A percentile compares a stretch with the other conserved stretches of the same genome.
phyloP scores from a whole-genome alignment of 1,140 invertebrate genomes.

The Augochlora pura region DNA sequence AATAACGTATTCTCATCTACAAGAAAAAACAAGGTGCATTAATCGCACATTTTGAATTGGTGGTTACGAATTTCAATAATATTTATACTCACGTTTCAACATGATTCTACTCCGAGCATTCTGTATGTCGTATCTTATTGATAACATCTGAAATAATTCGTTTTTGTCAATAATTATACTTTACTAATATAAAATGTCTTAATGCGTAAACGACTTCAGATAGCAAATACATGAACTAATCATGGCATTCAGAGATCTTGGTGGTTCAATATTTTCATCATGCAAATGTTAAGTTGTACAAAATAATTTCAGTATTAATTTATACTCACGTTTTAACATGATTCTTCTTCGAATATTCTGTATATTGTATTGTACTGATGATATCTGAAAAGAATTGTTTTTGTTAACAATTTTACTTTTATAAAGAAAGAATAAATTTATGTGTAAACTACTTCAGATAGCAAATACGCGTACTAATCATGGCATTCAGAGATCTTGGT shows the following conservation, averaged over 20 bases:
- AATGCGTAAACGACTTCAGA: neutral
- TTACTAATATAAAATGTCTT: neutral
- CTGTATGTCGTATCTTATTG: neutral
- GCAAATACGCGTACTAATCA: conserved; percentile 65
- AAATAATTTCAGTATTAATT: neutral
- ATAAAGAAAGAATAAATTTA: neutral
- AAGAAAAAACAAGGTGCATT: neutral
- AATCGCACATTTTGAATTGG: neutral
- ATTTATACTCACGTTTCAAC: neutral
- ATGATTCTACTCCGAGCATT: too few relatives aligned
- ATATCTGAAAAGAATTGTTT: neutral
- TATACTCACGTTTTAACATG: conserved; percentile 1
- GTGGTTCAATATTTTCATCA: conserved; percentile 52
- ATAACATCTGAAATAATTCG: conserved; percentile 2
- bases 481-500: conserved; percentile 66
- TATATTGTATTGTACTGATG: neutral
- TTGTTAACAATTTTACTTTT: neutral
- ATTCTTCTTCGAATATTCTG: neutral
- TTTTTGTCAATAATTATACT: neutral
- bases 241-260: conserved; percentile 67
- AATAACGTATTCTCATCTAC: neutral
- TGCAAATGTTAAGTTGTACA: neutral
- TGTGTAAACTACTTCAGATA: conserved; percentile 35
- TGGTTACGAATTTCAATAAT: conserved; percentile 53
- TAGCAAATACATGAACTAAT: conserved; percentile 65